Base-by-base conservation (phyloP, 1,140 invertebrate species). In the Euschistus heros region DNA sequence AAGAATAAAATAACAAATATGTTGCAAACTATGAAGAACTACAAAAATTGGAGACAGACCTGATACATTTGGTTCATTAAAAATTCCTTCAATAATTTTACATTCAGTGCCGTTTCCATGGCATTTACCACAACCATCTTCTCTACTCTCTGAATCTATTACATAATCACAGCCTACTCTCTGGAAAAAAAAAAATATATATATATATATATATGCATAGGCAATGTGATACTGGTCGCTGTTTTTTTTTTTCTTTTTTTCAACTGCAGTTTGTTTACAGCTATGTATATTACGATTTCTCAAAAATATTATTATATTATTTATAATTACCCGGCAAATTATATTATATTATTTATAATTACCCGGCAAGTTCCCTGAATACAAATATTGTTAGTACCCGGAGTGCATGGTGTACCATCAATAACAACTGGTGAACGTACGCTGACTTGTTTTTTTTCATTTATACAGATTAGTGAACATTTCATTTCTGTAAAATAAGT, bases 111-210 rank as follows among this genome's bases (percentile, higher is more conserved):
- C 84, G 70, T 86, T 84, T 2, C 86, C 86, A 69, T 85, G 81
- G 72, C 86, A 88, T 2, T 86, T 73, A 0, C 86, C 86, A 71
- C 86, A 88, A 13, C 79, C 73, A 72, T 88, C 86, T 67, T 86
- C 83, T 26, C 81, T 76, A 0, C 84, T 83, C 46, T 78, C 74
- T 0, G 84, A 86, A 70, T 85, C 82, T 10, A 87, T 72, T 7
- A 75, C 70, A 78, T 80, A 84, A 73, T 87, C 85, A 75, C 86
- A 88, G 1, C 84, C 83, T 18, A 88, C 81, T 67, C 76, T 77
- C 83, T 84, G 69, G 69, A 37, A 72, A 70, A 66, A 47, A 44
- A 69, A 59, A 22, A 7, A 63, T 47, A 42, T 14, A 44, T 13
- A n/a, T n/a, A n/a, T n/a, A n/a, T n/a, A n/a, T n/a, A n/a, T n/a